phyloP scores from a whole-genome alignment of 2,113 vertebrate species.

The Jaculus jaculus region DNA sequence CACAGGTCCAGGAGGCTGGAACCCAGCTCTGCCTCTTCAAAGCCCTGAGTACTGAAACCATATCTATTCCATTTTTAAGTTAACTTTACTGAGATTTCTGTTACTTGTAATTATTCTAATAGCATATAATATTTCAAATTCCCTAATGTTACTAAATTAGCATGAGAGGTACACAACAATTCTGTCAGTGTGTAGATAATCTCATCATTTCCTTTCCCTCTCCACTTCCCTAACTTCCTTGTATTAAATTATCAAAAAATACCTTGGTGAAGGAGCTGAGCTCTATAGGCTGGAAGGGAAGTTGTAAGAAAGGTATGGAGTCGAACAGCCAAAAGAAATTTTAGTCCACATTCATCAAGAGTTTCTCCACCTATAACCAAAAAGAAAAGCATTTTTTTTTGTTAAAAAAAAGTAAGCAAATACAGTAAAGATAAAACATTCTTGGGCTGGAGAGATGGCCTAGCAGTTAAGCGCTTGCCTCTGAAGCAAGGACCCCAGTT shows the following conservation, averaged over 20 bases:
- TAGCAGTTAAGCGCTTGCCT: too few relatives aligned
- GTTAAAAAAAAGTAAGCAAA: conserved; percentile 1
- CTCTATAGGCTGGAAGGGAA: conserved; percentile 92
- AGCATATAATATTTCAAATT: conserved; percentile 31
- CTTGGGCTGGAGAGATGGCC: too few relatives aligned
- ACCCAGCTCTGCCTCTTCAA: background rate
- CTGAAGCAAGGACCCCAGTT: too few relatives aligned
- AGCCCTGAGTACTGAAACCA: background rate
- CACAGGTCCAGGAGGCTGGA: background rate
- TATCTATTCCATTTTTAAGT: background rate
- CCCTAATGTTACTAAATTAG: background rate
- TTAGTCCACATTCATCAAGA: conserved; percentile 97
- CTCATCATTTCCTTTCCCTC: background rate
- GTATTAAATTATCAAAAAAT: conserved; percentile 49
- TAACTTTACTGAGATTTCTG: conserved; percentile 5
- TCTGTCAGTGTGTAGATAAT: background rate
- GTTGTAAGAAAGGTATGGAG: conserved; percentile 96
- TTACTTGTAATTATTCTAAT: background rate
- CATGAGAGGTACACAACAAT: conserved; percentile 22
- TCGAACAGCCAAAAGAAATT: conserved; percentile 95
- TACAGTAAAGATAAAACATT: background rate
- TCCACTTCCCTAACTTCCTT: background rate
- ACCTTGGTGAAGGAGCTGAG: conserved; percentile 95
- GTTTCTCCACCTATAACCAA: conserved; percentile 92
- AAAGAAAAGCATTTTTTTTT: conserved; percentile 44